Conservation (phyloP, 2,797 vertebrate species). For the Acipenser ruthenus region DNA sequence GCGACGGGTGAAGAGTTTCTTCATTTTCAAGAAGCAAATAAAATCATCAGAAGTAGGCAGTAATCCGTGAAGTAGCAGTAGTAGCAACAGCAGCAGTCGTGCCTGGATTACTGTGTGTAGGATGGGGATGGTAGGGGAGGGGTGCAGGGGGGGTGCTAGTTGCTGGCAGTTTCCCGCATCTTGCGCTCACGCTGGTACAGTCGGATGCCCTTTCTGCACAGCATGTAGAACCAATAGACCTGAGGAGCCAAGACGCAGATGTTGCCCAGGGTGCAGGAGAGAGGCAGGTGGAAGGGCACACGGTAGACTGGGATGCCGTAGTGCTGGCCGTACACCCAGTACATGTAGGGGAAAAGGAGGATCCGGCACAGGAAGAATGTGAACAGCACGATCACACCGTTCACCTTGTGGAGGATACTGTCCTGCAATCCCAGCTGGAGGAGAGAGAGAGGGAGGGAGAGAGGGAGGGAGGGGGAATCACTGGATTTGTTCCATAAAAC, state of each 20-base stretch:
- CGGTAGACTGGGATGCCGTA: conserved; percentile 65
- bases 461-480: not conserved
- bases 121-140: too few relatives aligned
- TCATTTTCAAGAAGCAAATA: too few relatives aligned
- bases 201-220: conserved; percentile 78
- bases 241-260: conserved; percentile 83
- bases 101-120: conserved; percentile 21
- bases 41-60: too few relatives aligned
- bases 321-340: conserved; percentile 76
- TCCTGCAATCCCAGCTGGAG: conserved; percentile 67
- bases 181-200: conserved; percentile 69
- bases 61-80: conserved; percentile 18
- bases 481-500: not conserved
- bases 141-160: not conserved
- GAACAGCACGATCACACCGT: conserved; percentile 75
- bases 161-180: conserved; percentile 14
- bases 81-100: conserved; percentile 32
- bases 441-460: not conserved
- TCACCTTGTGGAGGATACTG: conserved; percentile 81
- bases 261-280: conserved; percentile 78
- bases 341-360: conserved; percentile 94
- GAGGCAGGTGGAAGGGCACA: conserved; percentile 81
- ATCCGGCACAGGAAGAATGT: conserved; percentile 92
- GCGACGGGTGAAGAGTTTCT: not conserved
- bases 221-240: conserved; percentile 92